These are phyloP conservation scores for Myopa testacea DNA, from an alignment of 2,888 invertebrate genomes.

Conservation along the genomic window DNA sequence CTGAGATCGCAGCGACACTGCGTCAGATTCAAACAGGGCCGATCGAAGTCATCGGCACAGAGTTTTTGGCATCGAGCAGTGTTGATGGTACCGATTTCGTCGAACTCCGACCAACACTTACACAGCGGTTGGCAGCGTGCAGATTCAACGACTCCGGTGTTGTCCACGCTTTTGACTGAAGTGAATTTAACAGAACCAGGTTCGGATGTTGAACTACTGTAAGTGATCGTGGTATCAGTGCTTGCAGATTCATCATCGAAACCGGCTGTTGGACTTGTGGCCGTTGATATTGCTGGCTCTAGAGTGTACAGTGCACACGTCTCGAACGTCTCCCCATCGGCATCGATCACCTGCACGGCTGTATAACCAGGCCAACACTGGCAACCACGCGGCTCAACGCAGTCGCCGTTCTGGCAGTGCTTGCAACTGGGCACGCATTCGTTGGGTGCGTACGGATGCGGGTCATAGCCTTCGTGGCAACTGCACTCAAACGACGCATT, in stretches of 20 bases:
- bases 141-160: not conserved
- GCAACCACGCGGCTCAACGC: constrained; percentile 49
- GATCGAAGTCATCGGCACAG: constrained; percentile 52
- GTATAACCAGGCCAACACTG: constrained; percentile 38
- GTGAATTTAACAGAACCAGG: not conserved
- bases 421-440: constrained; percentile 45
- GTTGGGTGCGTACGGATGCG: not conserved
- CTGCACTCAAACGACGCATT: constrained; percentile 49
- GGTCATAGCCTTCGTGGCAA: constrained; percentile 59
- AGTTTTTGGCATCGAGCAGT: constrained; percentile 47
- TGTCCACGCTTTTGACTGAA: not conserved
- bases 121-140: constrained; percentile 48
- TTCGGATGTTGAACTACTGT: too few relatives aligned
- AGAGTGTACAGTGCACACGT: too few relatives aligned
- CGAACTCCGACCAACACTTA: constrained; percentile 50
- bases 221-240: too few relatives aligned
- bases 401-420: constrained; percentile 46
- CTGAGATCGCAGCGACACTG: constrained; percentile 49
- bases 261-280: too few relatives aligned
- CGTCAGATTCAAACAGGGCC: constrained; percentile 52
- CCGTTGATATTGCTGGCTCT: too few relatives aligned
- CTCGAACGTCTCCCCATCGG: too few relatives aligned
- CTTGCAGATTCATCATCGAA: too few relatives aligned
- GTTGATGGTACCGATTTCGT: constrained; percentile 38
- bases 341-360: too few relatives aligned